Percentiles rank a stretch among this genome's conserved stretches.
Evolutionary conservation across 2,113 vertebrate genomes (phyloP).

Genomic region (Myotis lucifugus): DNA sequence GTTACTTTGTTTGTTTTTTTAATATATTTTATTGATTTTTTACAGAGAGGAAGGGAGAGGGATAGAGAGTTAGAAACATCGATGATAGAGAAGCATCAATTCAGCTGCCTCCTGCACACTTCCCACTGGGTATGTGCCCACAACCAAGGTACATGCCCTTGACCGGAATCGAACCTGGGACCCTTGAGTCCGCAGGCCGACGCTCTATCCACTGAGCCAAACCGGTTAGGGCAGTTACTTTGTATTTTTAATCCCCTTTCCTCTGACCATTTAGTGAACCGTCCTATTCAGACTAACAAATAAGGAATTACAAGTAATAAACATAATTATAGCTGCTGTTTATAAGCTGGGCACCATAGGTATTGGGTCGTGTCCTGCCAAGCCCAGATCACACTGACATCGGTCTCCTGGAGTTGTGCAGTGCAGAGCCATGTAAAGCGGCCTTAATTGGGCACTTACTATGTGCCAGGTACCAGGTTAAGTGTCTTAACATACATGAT

Average conservation of each 20-base stretch:
- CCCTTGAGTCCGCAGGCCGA: too few species aligned
- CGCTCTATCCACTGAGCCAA: too few species aligned
- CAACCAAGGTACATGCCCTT: too few species aligned
- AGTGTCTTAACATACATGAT: background rate
- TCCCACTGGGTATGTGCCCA: too few species aligned
- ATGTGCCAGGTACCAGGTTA: background rate
- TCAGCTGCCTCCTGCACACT: too few species aligned
- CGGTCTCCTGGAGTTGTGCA: background rate
- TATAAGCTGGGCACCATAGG: background rate
- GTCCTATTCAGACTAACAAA: background rate
- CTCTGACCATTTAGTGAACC: conserved; percentile 1
- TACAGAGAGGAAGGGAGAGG: too few species aligned
- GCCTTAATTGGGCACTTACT: background rate
- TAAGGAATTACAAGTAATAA: background rate
- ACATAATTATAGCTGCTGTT: background rate
- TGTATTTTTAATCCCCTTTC: background rate
- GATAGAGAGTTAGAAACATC: too few species aligned
- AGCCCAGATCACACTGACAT: background rate
- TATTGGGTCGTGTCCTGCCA: background rate
- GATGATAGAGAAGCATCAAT: too few species aligned
- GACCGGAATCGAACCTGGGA: too few species aligned
- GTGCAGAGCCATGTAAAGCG: too few species aligned
- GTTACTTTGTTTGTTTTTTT: background rate
- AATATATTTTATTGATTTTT: too few species aligned
- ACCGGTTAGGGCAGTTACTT: background rate